These are phyloP conservation scores for Drosophila macrothrix DNA, from an alignment of 2,888 invertebrate species.

Conservation along the genomic window DNA sequence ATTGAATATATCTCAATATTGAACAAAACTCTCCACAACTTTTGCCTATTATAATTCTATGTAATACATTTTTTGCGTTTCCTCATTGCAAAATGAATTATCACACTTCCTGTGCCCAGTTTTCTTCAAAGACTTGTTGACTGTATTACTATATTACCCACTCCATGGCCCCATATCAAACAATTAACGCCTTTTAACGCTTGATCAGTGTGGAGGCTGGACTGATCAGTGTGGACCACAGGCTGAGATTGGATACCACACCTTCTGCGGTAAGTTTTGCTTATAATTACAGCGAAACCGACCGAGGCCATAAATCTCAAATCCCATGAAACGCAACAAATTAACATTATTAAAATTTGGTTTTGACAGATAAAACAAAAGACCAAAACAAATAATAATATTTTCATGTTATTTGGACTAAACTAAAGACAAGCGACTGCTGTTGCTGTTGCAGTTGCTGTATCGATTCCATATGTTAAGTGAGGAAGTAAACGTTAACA, in stretches of 20 bases:
- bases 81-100: neutral
- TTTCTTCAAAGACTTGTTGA: conserved; percentile 14
- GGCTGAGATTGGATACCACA: conserved; percentile 46
- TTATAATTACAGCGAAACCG: conserved; percentile 65
- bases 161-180: conserved; percentile 44
- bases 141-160: conserved; percentile 2
- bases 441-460: conserved; percentile 11
- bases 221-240: conserved; percentile 52
- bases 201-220: conserved; percentile 38
- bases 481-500: conserved; percentile 65
- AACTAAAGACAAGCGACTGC: conserved; percentile 46
- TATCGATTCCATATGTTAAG: conserved; percentile 63
- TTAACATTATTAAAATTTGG: conserved; percentile 80
- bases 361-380: conserved; percentile 78
- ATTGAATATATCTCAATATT: neutral
- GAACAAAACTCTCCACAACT: neutral
- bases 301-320: conserved; percentile 64
- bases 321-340: conserved; percentile 77
- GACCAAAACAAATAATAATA: conserved; percentile 61
- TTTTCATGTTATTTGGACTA: conserved; percentile 73
- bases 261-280: conserved; percentile 43
- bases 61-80: neutral
- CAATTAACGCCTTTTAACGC: conserved; percentile 70
- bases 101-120: conserved; percentile 6
- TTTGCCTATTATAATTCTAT: neutral